Base-by-base conservation (phyloP, 2,888 invertebrate genomes). In the Amphiduros pacificus region DNA sequence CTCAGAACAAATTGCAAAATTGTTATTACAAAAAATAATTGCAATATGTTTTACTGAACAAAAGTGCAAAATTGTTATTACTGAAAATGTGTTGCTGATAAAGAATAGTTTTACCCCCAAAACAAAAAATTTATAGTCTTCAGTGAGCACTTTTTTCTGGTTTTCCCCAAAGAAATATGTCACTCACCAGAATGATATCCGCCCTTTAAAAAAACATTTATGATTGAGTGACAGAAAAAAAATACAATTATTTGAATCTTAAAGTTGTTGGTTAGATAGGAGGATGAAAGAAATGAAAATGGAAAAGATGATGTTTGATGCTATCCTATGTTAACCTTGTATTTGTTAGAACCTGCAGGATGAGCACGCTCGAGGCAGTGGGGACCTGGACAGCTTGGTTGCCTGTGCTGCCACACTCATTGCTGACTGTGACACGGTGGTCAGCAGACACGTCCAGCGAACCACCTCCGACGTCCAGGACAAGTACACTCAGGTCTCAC, bases 371-470 rank as follows among this genome's bases (percentile, higher is more conserved):
- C 27, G 24, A 14, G 28, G 52, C 2, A n/a, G 44, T 14, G 41
- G 29, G 2, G 24, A 53, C 24, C 48, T 73, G 62, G 73, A 76
- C 36, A 66, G 72, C 22, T 70, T 75, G 62, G 53, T 68, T 17
- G 65, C 65, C 31, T 62, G 75, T 31, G 72, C 73, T 4, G 65
- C 62, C 44, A 69, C 75, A 60, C 70, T 78, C 31, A 66, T 58
- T 14, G 67, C 73, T 55, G 71, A 75, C 17, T 77, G 77, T 72
- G 77, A 78, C n/a, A 63, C 71, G 4, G 63, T 70, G 20, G 73
- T 74, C 1, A 64, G 69, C 53, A 67, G 67, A 32, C 73, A 75
- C 40, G 71, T 77, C 17, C 68, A 73, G 67, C 73, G 70, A 27
- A 71, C 72, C 5, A 66, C 73, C 24, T 55, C 67, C n/a, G 73